phyloP scores from a whole-genome alignment of 2,888 invertebrate species.

The Parnassius smintheus region DNA sequence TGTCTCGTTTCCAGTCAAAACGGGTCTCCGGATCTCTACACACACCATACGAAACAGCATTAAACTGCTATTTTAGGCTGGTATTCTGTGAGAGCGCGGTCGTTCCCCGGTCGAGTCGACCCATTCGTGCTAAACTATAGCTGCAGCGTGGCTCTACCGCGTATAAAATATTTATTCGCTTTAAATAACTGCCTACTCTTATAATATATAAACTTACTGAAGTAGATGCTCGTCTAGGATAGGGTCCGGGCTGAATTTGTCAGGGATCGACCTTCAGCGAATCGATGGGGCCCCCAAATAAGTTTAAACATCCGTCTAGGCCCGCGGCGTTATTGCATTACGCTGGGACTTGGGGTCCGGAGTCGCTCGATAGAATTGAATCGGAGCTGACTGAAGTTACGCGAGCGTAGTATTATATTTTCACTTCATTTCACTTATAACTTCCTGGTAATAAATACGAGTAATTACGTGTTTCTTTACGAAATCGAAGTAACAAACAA shows the following conservation, averaged over 20 bases:
- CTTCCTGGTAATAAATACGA: neutral
- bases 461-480: too few species aligned
- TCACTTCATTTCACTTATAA: conserved; percentile 8
- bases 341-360: conserved; percentile 29
- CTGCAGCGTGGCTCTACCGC: too few species aligned
- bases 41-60: too few species aligned
- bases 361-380: conserved; percentile 29
- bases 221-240: neutral
- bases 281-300: conserved; percentile 35
- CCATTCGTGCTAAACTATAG: too few species aligned
- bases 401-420: conserved; percentile 22
- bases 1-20: too few species aligned
- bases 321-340: conserved; percentile 39
- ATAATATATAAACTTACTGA: neutral
- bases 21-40: too few species aligned
- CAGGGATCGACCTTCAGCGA: conserved; percentile 13
- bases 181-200: too few species aligned
- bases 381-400: conserved; percentile 28
- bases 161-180: too few species aligned
- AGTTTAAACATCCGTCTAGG: conserved; percentile 39
- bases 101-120: too few species aligned
- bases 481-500: too few species aligned
- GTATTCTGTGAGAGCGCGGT: too few species aligned
- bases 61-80: too few species aligned
- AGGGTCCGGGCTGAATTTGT: conserved; percentile 7